phyloP scores from a whole-genome alignment of 2,888 invertebrate species.

The Pseudanteris insignis region DNA sequence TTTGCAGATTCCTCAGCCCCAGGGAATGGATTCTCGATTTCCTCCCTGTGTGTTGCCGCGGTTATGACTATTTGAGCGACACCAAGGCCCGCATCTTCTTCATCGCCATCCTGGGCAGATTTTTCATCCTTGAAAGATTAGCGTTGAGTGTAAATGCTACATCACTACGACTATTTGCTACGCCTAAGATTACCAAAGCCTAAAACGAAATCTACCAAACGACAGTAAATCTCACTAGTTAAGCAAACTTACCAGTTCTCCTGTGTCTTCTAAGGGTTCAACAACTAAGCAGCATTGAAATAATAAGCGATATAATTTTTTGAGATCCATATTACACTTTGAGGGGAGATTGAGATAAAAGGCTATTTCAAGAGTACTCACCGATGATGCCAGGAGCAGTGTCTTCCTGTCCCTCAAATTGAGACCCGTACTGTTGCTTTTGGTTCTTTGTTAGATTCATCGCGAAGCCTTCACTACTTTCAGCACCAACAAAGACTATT shows the following conservation, averaged over 20 bases:
- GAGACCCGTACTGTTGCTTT: constrained; percentile 78
- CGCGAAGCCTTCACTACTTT: constrained; percentile 70
- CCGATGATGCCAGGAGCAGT: constrained; percentile 62
- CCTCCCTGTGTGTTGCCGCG: constrained; percentile 94
- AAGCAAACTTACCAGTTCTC: constrained; percentile 56
- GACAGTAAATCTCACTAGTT: neutral
- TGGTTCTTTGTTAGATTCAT: constrained; percentile 78
- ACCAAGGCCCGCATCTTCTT: constrained; percentile 76
- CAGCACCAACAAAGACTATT: constrained; percentile 50
- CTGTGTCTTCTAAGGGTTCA: constrained; percentile 61
- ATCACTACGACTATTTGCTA: too few species aligned
- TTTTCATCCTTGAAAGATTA: constrained; percentile 34
- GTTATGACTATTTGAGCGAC: constrained; percentile 93
- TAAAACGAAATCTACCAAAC: neutral
- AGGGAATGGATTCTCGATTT: constrained; percentile 82
- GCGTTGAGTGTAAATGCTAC: neutral
- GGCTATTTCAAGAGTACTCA: too few species aligned
- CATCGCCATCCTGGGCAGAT: constrained; percentile 40
- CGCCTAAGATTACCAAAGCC: too few species aligned
- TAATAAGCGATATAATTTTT: neutral
- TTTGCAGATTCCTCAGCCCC: constrained; percentile 66
- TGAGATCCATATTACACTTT: too few species aligned
- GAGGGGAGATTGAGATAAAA: too few species aligned
- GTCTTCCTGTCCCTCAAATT: constrained; percentile 69
- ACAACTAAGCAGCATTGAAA: constrained; percentile 54